Conservation (phyloP, 2,888 invertebrate genomes). For the Oxytorus armatus region DNA sequence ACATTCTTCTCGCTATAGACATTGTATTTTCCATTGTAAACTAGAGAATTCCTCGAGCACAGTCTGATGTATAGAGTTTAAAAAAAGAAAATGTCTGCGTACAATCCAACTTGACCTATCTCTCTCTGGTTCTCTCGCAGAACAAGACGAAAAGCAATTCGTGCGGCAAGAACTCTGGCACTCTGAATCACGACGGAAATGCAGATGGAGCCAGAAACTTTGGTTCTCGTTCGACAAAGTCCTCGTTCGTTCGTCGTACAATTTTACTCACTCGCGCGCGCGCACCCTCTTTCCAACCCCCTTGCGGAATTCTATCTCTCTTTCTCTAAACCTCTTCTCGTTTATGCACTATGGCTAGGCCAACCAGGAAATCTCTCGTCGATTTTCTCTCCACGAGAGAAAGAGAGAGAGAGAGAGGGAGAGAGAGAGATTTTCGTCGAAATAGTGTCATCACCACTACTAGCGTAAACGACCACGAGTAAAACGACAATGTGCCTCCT, state of each 20-base stretch:
- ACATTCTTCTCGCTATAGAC: too few relatives aligned
- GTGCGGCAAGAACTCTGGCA: slow-evolving; percentile 18
- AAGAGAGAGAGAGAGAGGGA: too few relatives aligned
- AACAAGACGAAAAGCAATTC: slow-evolving; percentile 21
- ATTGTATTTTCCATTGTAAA: too few relatives aligned
- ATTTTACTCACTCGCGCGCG: slow-evolving; percentile 26
- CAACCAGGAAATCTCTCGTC: slow-evolving; percentile 22
- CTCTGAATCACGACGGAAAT: slow-evolving; percentile 55
- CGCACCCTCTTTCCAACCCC: slow-evolving; percentile 3
- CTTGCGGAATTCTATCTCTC: slow-evolving; percentile 15
- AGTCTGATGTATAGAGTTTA: too few relatives aligned
- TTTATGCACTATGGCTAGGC: slow-evolving; percentile 36
- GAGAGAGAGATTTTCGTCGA: slow-evolving; percentile 36
- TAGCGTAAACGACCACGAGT: slow-evolving; percentile 5
- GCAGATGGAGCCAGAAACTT: slow-evolving; percentile 56
- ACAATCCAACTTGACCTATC: not conserved
- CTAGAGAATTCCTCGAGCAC: too few relatives aligned
- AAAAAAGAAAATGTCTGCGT: slow-evolving; percentile 19
- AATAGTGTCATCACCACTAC: slow-evolving; percentile 39
- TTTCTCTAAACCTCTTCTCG: slow-evolving; percentile 22
- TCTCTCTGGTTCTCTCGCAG: too few relatives aligned
- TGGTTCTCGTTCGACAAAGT: slow-evolving; percentile 7
- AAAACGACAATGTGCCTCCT: slow-evolving; percentile 37
- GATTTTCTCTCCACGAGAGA: slow-evolving; percentile 1
- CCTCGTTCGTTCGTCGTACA: slow-evolving; percentile 42